Conservation (phyloP, 2,888 invertebrate genomes). For the Xestoiulus laeticollis region DNA sequence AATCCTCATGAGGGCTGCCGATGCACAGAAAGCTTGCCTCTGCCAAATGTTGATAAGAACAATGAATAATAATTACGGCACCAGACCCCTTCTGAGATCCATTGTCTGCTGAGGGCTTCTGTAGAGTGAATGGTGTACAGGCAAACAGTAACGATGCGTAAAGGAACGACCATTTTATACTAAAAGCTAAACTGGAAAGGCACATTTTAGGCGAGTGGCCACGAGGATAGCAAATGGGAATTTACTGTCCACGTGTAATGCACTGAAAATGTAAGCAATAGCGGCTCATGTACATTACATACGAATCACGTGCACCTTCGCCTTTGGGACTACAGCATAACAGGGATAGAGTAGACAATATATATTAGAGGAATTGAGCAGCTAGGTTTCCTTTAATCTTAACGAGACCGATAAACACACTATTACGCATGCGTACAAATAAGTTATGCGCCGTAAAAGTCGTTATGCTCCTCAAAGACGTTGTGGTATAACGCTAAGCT, state of each 20-base stretch:
- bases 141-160: background rate
- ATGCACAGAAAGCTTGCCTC: background rate
- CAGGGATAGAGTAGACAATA: too few relatives aligned
- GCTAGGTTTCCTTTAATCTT: too few relatives aligned
- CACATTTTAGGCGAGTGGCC: background rate
- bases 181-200: background rate
- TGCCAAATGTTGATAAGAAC: conserved; percentile 20
- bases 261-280: background rate
- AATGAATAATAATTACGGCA: conserved; percentile 32
- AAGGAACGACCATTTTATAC: background rate
- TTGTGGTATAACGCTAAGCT: too few relatives aligned
- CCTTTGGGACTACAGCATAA: too few relatives aligned
- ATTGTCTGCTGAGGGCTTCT: conserved; percentile 20
- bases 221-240: background rate
- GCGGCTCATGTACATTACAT: too few relatives aligned
- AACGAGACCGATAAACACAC: too few relatives aligned
- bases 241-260: background rate
- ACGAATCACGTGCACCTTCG: too few relatives aligned
- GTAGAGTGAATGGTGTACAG: background rate
- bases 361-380: too few relatives aligned
- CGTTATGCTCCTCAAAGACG: too few relatives aligned
- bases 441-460: too few relatives aligned
- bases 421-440: too few relatives aligned
- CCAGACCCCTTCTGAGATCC: conserved; percentile 14
- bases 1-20: conserved; percentile 2